Evolutionary conservation across 2,113 vertebrate species (phyloP), one percentile per base, ranked within the genome.

Genomic region (Cebus imitator): DNA sequence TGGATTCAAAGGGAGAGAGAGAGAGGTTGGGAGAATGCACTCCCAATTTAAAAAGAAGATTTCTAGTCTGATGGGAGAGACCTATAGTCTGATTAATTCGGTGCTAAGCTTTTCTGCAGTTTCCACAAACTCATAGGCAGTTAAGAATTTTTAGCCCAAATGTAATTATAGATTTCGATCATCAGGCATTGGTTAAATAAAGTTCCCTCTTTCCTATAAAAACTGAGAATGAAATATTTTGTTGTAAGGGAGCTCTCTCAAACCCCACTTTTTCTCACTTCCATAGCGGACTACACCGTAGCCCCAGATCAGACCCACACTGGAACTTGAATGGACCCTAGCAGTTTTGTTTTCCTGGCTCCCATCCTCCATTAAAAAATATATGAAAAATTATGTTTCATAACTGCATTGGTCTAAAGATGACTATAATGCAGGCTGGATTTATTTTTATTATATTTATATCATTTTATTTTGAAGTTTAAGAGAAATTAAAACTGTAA

Each of bases 111-210:
- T 99, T 98, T 98, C 98, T 98, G 92, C 96, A 98, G 98, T 98
- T 98, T 98, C 98, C 98, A 98, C 98, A 98, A 99, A 99, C 98
- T 99, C 99, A 99, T 98, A 99, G 99, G 99, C 98, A 99, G 99
- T 99, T 99, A 98, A 99, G 98, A 99, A 99, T 99, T 99, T 99
- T 99, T 99, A 99, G 98, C 98, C 98, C 99, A 99, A 99, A 99
- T 99, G 99, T 99, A 99, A 99, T 99, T 99, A 99, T 98, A 99
- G 99, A 97, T 99, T 99, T 99, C 98, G 98, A 99, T 99, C 98
- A 99, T 99, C 99, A 98, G 98, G 97, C 98, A 98, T 99, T 98
- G 93, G 99, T 99, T 98, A 98, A 99, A 99, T 99, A 99, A 99
- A 99, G 98, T 98, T 99, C 98, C 92, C 98, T 98, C 99, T 98